Evolutionary conservation across 1,140 invertebrate species (phyloP).

Genomic region (Drosophila sechellia): DNA sequence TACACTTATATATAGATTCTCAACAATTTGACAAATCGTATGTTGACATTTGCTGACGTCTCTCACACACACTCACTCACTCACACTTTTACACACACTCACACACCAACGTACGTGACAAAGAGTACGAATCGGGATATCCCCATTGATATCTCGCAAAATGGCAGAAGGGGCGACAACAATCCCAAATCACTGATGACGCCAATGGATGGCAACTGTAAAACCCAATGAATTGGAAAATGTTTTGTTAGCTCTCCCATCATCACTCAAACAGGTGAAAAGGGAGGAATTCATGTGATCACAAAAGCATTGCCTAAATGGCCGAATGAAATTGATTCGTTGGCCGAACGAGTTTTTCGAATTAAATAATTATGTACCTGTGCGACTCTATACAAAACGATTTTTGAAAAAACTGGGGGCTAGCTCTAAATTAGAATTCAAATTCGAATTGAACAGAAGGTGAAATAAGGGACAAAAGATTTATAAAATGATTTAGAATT

Average conservation of each 20-base stretch:
- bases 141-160: slow-evolving; percentile 37
- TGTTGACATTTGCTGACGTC: slow-evolving; percentile 79
- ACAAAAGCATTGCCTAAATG: slow-evolving; percentile 43
- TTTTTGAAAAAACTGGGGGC: slow-evolving; percentile 39
- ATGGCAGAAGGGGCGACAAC: slow-evolving; percentile 27
- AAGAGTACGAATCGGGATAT: slow-evolving; percentile 51
- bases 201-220: slow-evolving; percentile 67
- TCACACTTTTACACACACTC: slow-evolving; percentile 16
- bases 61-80: slow-evolving; percentile 22
- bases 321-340: slow-evolving; percentile 49
- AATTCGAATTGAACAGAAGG: slow-evolving; percentile 12
- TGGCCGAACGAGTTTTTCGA: slow-evolving; percentile 37
- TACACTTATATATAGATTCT: slow-evolving; percentile 53
- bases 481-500: slow-evolving; percentile 70
- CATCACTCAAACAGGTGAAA: slow-evolving; percentile 53
- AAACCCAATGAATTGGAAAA: slow-evolving; percentile 84
- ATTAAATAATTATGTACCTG: slow-evolving; percentile 77
- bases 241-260: slow-evolving; percentile 79
- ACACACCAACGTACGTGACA: slow-evolving; percentile 45
- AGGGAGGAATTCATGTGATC: slow-evolving; percentile 26
- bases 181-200: slow-evolving; percentile 60
- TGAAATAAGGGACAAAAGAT: slow-evolving; percentile 38
- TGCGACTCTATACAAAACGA: slow-evolving; percentile 11
- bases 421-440: slow-evolving; percentile 50
- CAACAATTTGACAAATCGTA: slow-evolving; percentile 82